phyloP scores from a whole-genome alignment of 2,888 invertebrate genomes.

The Cinara cedri region DNA sequence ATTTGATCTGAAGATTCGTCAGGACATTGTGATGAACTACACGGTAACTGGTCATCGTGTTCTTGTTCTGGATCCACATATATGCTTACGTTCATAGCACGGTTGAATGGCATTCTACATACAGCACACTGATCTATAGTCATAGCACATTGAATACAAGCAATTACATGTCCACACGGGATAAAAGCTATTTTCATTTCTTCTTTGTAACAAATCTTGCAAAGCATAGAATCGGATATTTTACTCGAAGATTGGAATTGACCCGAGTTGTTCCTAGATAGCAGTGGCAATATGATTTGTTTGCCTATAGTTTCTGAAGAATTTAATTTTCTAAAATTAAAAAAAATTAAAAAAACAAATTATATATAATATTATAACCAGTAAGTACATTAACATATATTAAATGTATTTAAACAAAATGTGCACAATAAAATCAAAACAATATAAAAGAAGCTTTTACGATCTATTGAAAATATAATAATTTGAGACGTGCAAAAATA shows the following conservation, averaged over 20 bases:
- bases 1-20: slow-evolving; percentile 29
- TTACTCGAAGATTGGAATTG: not conserved
- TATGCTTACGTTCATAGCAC: slow-evolving; percentile 69
- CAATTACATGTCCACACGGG: slow-evolving; percentile 93
- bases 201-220: slow-evolving; percentile 90
- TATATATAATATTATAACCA: not conserved
- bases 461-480: not conserved
- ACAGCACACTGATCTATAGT: slow-evolving; percentile 85
- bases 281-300: not conserved
- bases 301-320: not conserved
- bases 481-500: not conserved
- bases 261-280: not conserved
- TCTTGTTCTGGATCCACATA: not conserved
- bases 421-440: slow-evolving; percentile 1
- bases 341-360: not conserved
- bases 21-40: slow-evolving; percentile 45
- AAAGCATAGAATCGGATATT: slow-evolving; percentile 64
- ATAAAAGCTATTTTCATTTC: slow-evolving; percentile 90
- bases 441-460: not conserved
- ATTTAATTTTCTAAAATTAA: slow-evolving; percentile 28
- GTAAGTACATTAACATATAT: not conserved
- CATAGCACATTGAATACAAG: slow-evolving; percentile 89
- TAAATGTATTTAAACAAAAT: not conserved
- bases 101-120: slow-evolving; percentile 78
- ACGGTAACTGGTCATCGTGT: slow-evolving; percentile 18